Base-by-base conservation (phyloP, 2,797 vertebrate species). In the Sebastes iracundus region DNA sequence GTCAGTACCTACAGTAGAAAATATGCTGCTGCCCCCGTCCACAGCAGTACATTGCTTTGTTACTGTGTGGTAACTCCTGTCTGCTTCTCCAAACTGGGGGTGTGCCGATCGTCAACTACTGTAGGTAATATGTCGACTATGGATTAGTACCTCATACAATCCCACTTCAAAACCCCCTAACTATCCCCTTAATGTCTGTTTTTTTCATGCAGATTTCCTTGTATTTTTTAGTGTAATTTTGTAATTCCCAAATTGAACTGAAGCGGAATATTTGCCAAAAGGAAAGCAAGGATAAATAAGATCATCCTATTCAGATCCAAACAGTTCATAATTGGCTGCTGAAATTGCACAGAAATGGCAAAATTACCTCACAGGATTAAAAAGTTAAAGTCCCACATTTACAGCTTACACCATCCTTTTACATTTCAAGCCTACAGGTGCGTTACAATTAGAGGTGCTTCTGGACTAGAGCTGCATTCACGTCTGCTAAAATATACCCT, bases 401-500 rank as follows among this genome's bases (percentile, higher is more conserved):
- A 46, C 42, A 62, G 7, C 28, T 55, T 2, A 42, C 30, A 55
- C 22, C 6, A 6, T 23, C 20, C n/a, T 16, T 59, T 58, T 28
- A 49, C 27, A 33, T 75, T 58, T 72, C 58, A 87, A 58, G 42
- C 61, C 27, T 42, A 35, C 25, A 81, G 27, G n/a, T 46, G 2
- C 18, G 30, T 42, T n/a, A 67, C 22, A 42, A 14, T 65, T 22
- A 42, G 52, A 78, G 80, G 35, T n/a, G 67, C 25, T 49, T 80
- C 61, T 84, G 56, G 58, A 81, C 72, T 38, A 5, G 3, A 61
- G 61, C 69, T 78, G 49, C 42, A 65, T 69, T 66, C 71, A 66
- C 4, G 6, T 71, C 49, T n/a, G 20, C 14, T n/a, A 20, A 59
- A 68, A 38, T n/a, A 30, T 3, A 25, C 56, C 25, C 30, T 55